A percentile compares a stretch with the other conserved stretches of the same genome.
phyloP scores from a whole-genome alignment of 2,797 vertebrate species.

The Naso thynnoides region DNA sequence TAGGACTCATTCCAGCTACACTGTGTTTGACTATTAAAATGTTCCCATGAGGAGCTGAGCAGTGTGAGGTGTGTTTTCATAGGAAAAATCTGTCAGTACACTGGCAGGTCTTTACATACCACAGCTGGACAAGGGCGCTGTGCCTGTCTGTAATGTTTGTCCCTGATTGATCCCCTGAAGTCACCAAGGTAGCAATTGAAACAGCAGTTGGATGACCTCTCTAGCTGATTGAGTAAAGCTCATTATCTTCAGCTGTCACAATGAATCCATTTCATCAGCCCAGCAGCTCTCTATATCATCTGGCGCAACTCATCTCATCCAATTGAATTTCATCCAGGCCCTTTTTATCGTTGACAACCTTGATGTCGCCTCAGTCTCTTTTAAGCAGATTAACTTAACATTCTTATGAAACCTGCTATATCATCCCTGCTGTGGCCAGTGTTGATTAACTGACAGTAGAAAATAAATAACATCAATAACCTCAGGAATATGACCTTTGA shows the following conservation, averaged over 20 bases:
- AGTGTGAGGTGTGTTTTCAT: slow-evolving; percentile 17
- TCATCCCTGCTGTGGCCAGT: slow-evolving; percentile 42
- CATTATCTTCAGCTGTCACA: slow-evolving; percentile 81
- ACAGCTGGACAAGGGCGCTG: slow-evolving; percentile 28
- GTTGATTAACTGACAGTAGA: slow-evolving; percentile 58
- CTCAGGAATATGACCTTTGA: slow-evolving; percentile 10
- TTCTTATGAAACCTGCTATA: slow-evolving; percentile 66
- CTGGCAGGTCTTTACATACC: not conserved
- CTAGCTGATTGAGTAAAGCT: slow-evolving; percentile 82
- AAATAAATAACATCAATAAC: slow-evolving; percentile 40
- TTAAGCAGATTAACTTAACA: slow-evolving; percentile 77
- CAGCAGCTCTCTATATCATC: slow-evolving; percentile 74
- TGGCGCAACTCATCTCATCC: slow-evolving; percentile 79
- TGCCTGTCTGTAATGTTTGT: slow-evolving; percentile 28
- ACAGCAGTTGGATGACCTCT: slow-evolving; percentile 69
- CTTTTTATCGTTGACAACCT: slow-evolving; percentile 73
- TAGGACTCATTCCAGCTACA: no score
- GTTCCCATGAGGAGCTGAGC: not conserved
- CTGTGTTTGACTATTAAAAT: not conserved
- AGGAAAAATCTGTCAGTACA: not conserved
- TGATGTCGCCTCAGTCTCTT: slow-evolving; percentile 64
- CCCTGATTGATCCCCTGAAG: slow-evolving; percentile 12
- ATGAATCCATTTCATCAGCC: slow-evolving; percentile 81
- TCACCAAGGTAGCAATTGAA: slow-evolving; percentile 60
- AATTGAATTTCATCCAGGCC: slow-evolving; percentile 71